Evolutionary conservation across 2,113 vertebrate genomes (phyloP).

Genomic region (Polyodon spathula): DNA sequence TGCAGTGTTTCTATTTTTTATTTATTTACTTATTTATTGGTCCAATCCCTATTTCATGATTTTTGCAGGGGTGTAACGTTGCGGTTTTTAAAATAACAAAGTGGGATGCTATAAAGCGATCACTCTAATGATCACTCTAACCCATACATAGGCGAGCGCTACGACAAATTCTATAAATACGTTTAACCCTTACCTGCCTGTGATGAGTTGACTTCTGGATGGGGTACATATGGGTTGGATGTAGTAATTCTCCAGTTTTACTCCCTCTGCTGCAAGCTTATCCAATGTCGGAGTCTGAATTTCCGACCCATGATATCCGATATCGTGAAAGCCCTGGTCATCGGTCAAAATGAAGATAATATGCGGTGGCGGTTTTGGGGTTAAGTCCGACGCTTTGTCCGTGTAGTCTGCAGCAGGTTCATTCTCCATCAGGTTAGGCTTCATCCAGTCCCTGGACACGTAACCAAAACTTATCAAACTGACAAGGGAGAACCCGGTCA

Average conservation of each 20-base stretch:
- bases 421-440: conserved; percentile 70
- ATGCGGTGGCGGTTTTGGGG: conserved; percentile 61
- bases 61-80: too few relatives aligned
- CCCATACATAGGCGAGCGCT: too few relatives aligned
- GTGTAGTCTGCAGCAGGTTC: conserved; percentile 36
- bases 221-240: conserved; percentile 93
- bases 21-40: too few relatives aligned
- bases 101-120: too few relatives aligned
- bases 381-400: conserved; percentile 29
- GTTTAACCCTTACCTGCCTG: conserved; percentile 66
- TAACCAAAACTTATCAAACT: conserved; percentile 89
- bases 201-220: conserved; percentile 86
- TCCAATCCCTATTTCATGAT: too few relatives aligned
- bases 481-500: conserved; percentile 82
- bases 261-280: conserved; percentile 74
- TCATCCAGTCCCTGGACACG: conserved; percentile 85
- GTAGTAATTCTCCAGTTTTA: conserved; percentile 90
- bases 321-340: conserved; percentile 83
- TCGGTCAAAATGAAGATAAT: conserved; percentile 85
- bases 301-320: conserved; percentile 84
- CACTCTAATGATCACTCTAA: too few relatives aligned
- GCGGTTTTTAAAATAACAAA: too few relatives aligned
- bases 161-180: too few relatives aligned
- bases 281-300: conserved; percentile 79
- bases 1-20: too few relatives aligned